Base-by-base conservation (phyloP, 2,797 vertebrate genomes). In the Enteromius argenteus region DNA sequence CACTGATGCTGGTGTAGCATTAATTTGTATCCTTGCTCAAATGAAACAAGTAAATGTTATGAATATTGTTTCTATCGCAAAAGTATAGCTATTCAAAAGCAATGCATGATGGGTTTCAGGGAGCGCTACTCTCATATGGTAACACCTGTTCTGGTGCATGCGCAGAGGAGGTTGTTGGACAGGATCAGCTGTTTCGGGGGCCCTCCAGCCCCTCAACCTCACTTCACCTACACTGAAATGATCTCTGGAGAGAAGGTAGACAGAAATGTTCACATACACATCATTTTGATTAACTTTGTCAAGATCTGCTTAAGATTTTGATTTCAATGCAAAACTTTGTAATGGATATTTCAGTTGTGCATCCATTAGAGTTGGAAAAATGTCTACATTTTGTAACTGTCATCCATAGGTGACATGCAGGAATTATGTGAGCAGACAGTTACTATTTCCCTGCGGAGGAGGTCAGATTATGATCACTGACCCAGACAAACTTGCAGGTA, bases 111-210 rank as follows among this genome's bases (percentile, higher is more conserved):
- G 42, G 51, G 13, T 88, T 78, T 37, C 78, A 99, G 98, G 88
- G 97, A 97, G 87, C 94, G 94, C 42, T 98, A 97, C 56, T 91
- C 95, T 76, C 93, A 95, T 78, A 93, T 95, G 84, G 89, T 98
- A 86, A 96, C 93, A 49, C 97, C 98, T 0, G 75, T 99, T 32
- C 87, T 99, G 80, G 93, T 98, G n/a, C 94, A 95, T 0, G 96
- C 97, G 74, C 98, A 99, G 91, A 96, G 95, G 87, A 96, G 92
- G 86, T 92, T 99, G 27, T 89, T 96, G 80, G 90, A 95, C 87
- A 96, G 94, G 88, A 94, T 97, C n/a, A 37, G 79, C 37, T 84
- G 86, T 7, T 90, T 90, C 32, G 85, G 90, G 46, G 95, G 92
- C 8, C 92, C 94, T 10, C 73, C 87, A n/a, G 89, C 91, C 30